phyloP scores from a whole-genome alignment of 2,113 vertebrate species.

The Crypturellus undulatus region DNA sequence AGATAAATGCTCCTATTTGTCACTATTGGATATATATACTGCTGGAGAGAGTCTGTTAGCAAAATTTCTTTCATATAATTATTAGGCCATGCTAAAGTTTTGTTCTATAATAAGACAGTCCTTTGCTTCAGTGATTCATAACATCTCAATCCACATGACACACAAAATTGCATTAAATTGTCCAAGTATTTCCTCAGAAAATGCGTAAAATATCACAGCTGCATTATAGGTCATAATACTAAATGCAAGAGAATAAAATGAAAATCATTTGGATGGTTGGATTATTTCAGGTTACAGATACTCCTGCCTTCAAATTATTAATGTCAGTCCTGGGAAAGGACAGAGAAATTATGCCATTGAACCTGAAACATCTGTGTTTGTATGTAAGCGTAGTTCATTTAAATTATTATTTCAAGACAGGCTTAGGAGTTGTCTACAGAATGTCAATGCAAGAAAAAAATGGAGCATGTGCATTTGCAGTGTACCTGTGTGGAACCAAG shows the following conservation, averaged over 20 bases:
- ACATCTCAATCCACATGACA: constrained; percentile 7
- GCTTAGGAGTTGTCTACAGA: not conserved
- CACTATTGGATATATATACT: constrained; percentile 15
- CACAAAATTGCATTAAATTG: constrained; percentile 2
- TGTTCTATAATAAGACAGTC: not conserved
- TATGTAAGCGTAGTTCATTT: not conserved
- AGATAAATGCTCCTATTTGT: constrained; percentile 32
- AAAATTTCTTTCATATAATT: constrained; percentile 10
- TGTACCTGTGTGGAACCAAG: not conserved
- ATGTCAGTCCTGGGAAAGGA: not conserved
- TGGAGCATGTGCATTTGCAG: not conserved
- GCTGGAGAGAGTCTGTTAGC: not conserved
- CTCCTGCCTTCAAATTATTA: not conserved
- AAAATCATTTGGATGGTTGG: not conserved
- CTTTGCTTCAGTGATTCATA: constrained; percentile 7
- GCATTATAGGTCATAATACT: not conserved
- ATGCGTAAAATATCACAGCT: constrained; percentile 5
- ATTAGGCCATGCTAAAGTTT: not conserved
- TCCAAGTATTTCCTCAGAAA: constrained; percentile 11
- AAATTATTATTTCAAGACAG: not conserved
- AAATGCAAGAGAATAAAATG: not conserved
- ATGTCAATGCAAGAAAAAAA: not conserved
- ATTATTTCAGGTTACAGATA: constrained; percentile 24
- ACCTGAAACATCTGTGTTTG: not conserved
- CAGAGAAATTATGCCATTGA: not conserved